These are phyloP conservation scores for Netelia inedita DNA, from an alignment of 2,888 invertebrate species.

Conservation along the genomic window DNA sequence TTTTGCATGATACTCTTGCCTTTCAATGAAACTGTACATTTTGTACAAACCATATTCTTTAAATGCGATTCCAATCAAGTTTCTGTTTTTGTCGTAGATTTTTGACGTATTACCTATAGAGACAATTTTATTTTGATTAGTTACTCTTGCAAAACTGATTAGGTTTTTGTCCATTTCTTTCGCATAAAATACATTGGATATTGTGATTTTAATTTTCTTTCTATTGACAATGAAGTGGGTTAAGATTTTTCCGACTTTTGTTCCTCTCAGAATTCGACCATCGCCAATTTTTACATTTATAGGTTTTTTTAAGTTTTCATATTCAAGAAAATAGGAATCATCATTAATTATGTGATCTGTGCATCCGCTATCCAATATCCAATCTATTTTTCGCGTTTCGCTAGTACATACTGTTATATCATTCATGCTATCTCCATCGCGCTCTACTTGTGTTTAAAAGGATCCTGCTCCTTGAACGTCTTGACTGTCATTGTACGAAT, in stretches of 20 bases:
- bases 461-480: constrained; percentile 31
- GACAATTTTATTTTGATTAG: constrained; percentile 39
- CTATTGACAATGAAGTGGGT: constrained; percentile 25
- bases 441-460: constrained; percentile 41
- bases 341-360: constrained; percentile 59
- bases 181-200: constrained; percentile 43
- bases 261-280: constrained; percentile 44
- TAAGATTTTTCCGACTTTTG: constrained; percentile 26
- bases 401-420: constrained; percentile 6
- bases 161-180: constrained; percentile 30
- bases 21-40: constrained; percentile 44
- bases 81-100: not conserved
- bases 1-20: constrained; percentile 34
- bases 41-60: constrained; percentile 43
- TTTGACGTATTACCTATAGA: not conserved
- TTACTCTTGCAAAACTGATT: constrained; percentile 35
- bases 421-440: constrained; percentile 46
- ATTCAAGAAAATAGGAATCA: constrained; percentile 48
- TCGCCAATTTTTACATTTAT: constrained; percentile 54
- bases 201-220: not conserved
- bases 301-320: constrained; percentile 37
- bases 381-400: constrained; percentile 19
- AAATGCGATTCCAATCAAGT: constrained; percentile 31
- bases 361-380: constrained; percentile 65
- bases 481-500: constrained; percentile 12